These are phyloP conservation scores for Oryctolagus cuniculus DNA, from an alignment of 2,113 vertebrate genomes.

Conservation along the genomic window DNA sequence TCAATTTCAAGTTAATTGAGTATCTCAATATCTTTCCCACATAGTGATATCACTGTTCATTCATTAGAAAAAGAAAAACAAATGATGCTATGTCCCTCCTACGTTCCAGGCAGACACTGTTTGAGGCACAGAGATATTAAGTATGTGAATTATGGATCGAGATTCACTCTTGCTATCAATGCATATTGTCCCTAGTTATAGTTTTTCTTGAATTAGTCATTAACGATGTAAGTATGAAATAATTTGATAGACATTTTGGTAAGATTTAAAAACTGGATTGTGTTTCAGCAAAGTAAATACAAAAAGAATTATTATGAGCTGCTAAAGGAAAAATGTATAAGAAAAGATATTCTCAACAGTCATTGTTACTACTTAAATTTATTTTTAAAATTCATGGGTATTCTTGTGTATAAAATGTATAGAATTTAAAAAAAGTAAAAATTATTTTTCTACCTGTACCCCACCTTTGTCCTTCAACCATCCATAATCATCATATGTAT, in stretches of 20 bases:
- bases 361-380: background rate
- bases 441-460: background rate
- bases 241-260: background rate
- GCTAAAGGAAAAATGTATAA: background rate
- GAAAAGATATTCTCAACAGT: background rate
- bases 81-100: background rate
- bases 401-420: background rate
- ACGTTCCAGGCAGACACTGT: background rate
- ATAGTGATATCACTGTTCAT: background rate
- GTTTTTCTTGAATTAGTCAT: background rate
- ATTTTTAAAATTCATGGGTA: background rate
- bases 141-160: background rate
- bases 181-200: background rate
- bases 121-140: background rate
- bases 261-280: conserved; percentile 1
- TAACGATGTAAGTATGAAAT: background rate
- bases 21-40: background rate
- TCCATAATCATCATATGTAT: background rate
- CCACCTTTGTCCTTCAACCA: background rate
- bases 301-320: background rate
- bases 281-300: background rate
- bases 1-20: background rate
- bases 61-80: background rate
- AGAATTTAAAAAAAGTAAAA: background rate
- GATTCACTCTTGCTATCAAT: background rate